Base-by-base conservation (phyloP, 2,797 vertebrate genomes). In the Myiotriccus ornatus region DNA sequence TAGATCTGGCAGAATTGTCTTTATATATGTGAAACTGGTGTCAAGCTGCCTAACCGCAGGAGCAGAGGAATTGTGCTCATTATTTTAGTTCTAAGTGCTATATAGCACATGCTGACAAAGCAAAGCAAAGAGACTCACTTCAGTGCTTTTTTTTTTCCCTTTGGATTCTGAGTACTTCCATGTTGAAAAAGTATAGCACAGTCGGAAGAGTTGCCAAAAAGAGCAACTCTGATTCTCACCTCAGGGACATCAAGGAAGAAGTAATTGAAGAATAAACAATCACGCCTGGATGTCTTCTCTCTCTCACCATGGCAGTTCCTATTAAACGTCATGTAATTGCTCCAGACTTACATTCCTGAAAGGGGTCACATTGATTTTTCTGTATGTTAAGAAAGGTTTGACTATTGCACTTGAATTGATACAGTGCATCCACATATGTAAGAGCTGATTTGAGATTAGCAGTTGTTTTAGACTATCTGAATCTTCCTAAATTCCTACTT, bases 331-430 rank as follows among this genome's bases (percentile, higher is more conserved):
- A 53, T 34, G 50, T 89, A 87, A 73, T 77, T 41, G 46, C 64
- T 92, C 60, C 78, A 80, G 59, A 84, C 65, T 85, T 91, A 55
- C 8, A 30, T 59, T 85, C 62, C 76, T 84, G 53, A 69, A 84
- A 75, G 62, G 56, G 44, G 34, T 94, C 65, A 84, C 69, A 71
- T 68, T 90, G 80, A 78, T 94, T 90, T 95, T 94, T 91, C 73
- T 55, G 1, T 78, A 82, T 41, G 55, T 93, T 96, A 73, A 84
- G 87, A 65, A 87, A 78, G 49, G 44, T 85, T 83, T 77, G 70
- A 83, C 57, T 73, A 62, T 79, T 76, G 27, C 41, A 77, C 68
- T 91, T 71, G 68, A 77, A 57, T 93, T 83, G 56, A 74, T 83
- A 28, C 32, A 70, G 19, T 64, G 44, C 37, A 60, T 80, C 52